phyloP scores from a whole-genome alignment of 2,888 invertebrate genomes.

The Pollenia griseotomentosa region DNA sequence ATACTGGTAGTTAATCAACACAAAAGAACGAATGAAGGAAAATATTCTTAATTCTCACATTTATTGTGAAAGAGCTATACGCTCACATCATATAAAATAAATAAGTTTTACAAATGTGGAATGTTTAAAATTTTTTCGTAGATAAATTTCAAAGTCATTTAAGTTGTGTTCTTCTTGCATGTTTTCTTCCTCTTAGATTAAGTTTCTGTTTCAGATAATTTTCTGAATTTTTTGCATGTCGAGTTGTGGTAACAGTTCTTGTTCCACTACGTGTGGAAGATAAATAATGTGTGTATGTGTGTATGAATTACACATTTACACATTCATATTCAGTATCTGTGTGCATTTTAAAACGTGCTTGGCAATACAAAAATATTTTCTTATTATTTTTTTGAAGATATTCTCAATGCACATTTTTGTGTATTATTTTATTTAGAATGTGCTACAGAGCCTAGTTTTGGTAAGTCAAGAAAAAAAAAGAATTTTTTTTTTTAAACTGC shows the following conservation, averaged over 20 bases:
- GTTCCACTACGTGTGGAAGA: constrained; percentile 54
- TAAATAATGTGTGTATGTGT: constrained; percentile 20
- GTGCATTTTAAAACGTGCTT: constrained; percentile 66
- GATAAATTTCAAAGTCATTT: constrained; percentile 65
- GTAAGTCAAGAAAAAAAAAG: neutral
- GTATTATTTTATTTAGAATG: constrained; percentile 40
- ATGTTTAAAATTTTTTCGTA: constrained; percentile 24
- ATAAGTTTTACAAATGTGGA: constrained; percentile 25
- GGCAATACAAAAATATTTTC: constrained; percentile 41
- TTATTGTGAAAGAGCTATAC: neutral
- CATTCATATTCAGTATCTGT: constrained; percentile 53
- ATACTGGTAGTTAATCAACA: constrained; percentile 5
- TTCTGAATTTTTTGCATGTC: constrained; percentile 39
- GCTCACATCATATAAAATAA: neutral
- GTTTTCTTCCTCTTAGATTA: neutral
- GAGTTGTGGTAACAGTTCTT: constrained; percentile 58
- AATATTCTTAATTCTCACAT: constrained; percentile 46
- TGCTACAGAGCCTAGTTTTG: constrained; percentile 28
- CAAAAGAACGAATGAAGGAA: constrained; percentile 18
- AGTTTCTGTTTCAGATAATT: neutral
- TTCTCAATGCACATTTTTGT: constrained; percentile 37
- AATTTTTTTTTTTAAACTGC: neutral
- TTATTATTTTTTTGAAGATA: constrained; percentile 9
- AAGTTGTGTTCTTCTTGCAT: constrained; percentile 18
- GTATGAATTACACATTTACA: constrained; percentile 14